Base-by-base conservation (phyloP, 2,113 vertebrate species). In the Psettodes erumei region DNA sequence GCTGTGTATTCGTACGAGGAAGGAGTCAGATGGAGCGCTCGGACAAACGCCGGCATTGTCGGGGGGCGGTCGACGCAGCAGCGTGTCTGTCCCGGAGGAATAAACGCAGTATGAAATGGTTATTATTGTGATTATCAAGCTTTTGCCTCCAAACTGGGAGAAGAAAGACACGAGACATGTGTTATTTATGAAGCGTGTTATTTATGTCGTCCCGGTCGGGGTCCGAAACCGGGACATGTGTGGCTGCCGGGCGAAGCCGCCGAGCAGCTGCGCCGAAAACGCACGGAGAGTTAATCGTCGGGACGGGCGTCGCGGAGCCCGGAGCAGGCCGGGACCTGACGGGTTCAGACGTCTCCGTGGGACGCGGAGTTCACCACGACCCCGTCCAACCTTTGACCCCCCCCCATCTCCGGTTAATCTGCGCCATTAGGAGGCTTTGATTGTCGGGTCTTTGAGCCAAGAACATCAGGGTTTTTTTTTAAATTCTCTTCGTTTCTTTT, bases 331-430 rank as follows among this genome's bases (percentile, higher is more conserved):
- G n/a, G n/a, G n/a, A n/a, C n/a, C n/a, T 11, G 48, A 12, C 38
- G 58, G 53, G 9, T 43, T 13, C 9, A 63, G 18, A 12, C 1
- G 8, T 81, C 68, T 59, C 50, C 60, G 16, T 16, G 43, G 32
- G n/a, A 69, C 65, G 59, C 71, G 79, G 58, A 79, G 61, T 83
- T 83, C 62, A 80, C 68, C 58, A 71, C 54, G 28, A 75, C 55
- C 60, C 48, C 4, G 2, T 8, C n/a, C 58, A 50, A 63, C 42
- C 11, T 78, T 21, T 76, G 15, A 73, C 15, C 82, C 54, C 21
- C n/a, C n/a, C n/a, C n/a, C n/a, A 18, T n/a, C 32, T 27, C 6
- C 40, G 59, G 75, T 62, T 71, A 72, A 71, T 60, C 19, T 15
- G 10, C 23, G 64, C 47, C 35, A 45, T 75, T 61, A 60, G 8